Evolutionary conservation across 2,888 invertebrate genomes (phyloP).

Genomic region (Lagria hirta): DNA sequence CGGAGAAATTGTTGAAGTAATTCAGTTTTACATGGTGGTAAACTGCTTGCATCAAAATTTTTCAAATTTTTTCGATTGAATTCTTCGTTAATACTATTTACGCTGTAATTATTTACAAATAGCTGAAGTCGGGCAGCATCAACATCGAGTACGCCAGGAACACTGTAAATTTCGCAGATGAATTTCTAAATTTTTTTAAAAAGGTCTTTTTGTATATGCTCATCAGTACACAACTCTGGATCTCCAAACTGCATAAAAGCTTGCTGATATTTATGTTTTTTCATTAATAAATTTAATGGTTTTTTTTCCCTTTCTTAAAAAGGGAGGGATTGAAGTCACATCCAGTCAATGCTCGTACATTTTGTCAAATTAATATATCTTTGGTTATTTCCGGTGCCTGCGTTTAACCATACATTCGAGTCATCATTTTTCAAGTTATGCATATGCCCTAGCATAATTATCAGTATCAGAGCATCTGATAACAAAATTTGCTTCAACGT

Average conservation of each 20-base stretch:
- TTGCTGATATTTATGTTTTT: too few species aligned
- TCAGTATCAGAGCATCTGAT: constrained; percentile 34
- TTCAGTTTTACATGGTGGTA: constrained; percentile 32
- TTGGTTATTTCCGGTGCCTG: constrained; percentile 33
- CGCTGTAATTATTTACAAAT: constrained; percentile 22
- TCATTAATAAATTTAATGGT: too few species aligned
- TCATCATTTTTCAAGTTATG: constrained; percentile 28
- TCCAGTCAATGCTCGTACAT: constrained; percentile 19
- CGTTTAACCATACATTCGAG: constrained; percentile 30
- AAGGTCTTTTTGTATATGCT: constrained; percentile 10
- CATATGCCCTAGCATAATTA: constrained; percentile 36
- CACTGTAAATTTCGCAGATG: constrained; percentile 31
- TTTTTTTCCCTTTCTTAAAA: constrained; percentile 30
- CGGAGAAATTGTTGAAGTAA: constrained; percentile 30
- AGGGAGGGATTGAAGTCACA: constrained; percentile 31
- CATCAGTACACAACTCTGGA: constrained; percentile 16
- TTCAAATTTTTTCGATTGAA: constrained; percentile 20
- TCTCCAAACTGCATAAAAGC: constrained; percentile 22
- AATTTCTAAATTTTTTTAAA: constrained; percentile 24
- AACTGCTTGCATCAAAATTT: constrained; percentile 23
- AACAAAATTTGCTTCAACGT: constrained; percentile 30
- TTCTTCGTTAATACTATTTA: constrained; percentile 25
- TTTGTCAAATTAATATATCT: constrained; percentile 30
- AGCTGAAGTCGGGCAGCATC: constrained; percentile 33
- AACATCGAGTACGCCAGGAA: constrained; percentile 38